These are phyloP conservation scores for Papilio gigon DNA, from an alignment of 2,888 invertebrate species.

Conservation along the genomic window DNA sequence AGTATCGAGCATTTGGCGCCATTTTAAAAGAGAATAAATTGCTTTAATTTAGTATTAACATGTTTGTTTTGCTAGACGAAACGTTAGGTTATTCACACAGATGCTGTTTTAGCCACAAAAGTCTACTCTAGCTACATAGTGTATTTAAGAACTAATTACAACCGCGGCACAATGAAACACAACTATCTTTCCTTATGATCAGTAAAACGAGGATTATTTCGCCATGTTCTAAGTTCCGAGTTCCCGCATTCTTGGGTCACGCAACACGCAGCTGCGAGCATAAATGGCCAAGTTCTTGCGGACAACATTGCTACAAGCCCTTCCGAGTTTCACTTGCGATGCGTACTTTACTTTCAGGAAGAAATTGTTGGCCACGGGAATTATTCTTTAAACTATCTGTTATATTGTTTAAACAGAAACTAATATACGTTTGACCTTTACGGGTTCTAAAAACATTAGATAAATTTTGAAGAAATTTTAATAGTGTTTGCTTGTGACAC, in stretches of 20 bases:
- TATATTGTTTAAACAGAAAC: too few relatives aligned
- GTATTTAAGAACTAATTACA: background rate
- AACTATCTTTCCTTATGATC: background rate
- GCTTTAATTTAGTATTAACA: background rate
- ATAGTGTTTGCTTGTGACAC: too few relatives aligned
- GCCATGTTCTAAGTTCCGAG: background rate
- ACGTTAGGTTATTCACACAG: background rate
- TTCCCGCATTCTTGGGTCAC: conserved; percentile 2
- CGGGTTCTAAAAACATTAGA: too few relatives aligned
- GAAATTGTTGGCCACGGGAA: background rate
- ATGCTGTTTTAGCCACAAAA: too few relatives aligned
- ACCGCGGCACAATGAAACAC: background rate
- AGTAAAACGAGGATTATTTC: background rate
- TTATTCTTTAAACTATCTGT: background rate
- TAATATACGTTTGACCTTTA: too few relatives aligned
- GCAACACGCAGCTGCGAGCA: background rate
- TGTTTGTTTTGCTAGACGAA: background rate
- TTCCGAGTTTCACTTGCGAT: conserved; percentile 39
- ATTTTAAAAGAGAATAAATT: conserved; percentile 5
- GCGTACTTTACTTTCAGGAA: background rate
- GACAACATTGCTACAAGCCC: conserved; percentile 14
- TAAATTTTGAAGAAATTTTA: too few relatives aligned
- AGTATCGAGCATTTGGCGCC: conserved; percentile 22
- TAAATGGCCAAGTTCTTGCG: conserved; percentile 1
- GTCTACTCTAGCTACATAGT: background rate